A percentile compares a stretch with the other conserved stretches of the same genome.
Conservation (phyloP, 2,888 invertebrate species). For the Tribolium freemani region DNA sequence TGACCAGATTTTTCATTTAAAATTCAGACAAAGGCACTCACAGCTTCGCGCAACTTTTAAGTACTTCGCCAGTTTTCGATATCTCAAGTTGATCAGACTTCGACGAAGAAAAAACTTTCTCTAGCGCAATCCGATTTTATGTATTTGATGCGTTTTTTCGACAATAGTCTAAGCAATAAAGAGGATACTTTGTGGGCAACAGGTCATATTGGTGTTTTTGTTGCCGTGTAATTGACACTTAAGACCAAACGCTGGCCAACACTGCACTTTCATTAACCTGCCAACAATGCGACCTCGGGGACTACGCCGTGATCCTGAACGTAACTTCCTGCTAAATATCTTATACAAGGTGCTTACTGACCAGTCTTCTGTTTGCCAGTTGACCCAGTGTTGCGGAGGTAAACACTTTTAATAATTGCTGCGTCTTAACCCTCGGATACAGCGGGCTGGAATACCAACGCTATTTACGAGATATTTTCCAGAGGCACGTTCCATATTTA, state of each 20-base stretch:
- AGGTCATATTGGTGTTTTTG: constrained; percentile 18
- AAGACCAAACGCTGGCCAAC: constrained; percentile 47
- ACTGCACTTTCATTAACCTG: constrained; percentile 49
- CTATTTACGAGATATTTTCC: neutral
- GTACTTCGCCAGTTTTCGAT: neutral
- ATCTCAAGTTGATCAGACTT: neutral
- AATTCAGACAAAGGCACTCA: constrained; percentile 41
- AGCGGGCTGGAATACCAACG: neutral
- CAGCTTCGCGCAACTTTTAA: constrained; percentile 36
- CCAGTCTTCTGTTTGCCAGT: constrained; percentile 6
- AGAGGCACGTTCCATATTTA: neutral
- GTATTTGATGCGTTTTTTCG: neutral
- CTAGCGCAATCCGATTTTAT: neutral
- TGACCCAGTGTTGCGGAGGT: constrained; percentile 4
- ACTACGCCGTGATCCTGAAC: constrained; percentile 6
- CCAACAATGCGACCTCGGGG: constrained; percentile 39
- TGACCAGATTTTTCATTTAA: constrained; percentile 39
- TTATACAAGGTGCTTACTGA: constrained; percentile 19
- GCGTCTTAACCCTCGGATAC: neutral
- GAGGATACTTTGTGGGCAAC: neutral
- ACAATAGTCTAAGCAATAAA: neutral
- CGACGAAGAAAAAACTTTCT: neutral
- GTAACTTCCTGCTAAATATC: constrained; percentile 32
- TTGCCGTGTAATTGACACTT: constrained; percentile 49
- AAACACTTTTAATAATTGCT: constrained; percentile 33